phyloP scores from a whole-genome alignment of 2,888 invertebrate species.

The Phorcus lineatus region DNA sequence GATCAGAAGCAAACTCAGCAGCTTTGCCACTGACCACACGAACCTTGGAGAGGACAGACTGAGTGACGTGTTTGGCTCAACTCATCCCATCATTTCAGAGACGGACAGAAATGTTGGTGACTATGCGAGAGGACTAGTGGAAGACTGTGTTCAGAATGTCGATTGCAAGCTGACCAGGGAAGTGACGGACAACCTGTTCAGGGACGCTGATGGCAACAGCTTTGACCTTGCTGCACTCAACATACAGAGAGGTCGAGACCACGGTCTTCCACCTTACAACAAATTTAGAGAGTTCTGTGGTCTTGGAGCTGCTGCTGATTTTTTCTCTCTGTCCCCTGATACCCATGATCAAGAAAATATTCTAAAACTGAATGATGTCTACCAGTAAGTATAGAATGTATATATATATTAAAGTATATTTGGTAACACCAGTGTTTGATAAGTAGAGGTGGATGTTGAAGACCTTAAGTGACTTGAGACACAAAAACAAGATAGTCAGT shows the following conservation, averaged over 20 bases:
- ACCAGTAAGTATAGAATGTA: no score
- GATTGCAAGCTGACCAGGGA: background rate
- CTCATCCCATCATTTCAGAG: background rate
- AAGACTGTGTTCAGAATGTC: background rate
- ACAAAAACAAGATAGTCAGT: no score
- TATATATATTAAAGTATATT: no score
- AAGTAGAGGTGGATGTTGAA: no score
- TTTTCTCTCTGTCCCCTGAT: background rate
- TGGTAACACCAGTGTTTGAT: no score
- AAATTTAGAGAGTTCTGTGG: background rate
- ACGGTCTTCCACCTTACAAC: background rate
- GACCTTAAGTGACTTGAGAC: no score
- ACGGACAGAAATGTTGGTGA: background rate
- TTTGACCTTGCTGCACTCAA: background rate
- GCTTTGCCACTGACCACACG: background rate
- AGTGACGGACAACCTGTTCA: slow-evolving; percentile 79
- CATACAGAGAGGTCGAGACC: background rate
- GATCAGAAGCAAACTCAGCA: slow-evolving; percentile 77
- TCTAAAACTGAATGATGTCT: background rate
- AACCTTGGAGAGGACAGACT: background rate
- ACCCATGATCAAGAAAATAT: background rate
- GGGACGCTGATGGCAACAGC: background rate
- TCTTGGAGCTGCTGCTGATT: background rate
- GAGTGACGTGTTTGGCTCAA: background rate
- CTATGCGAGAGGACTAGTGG: background rate